Evolutionary conservation across 2,888 invertebrate genomes (phyloP).

Genomic region (Ophion ellenae): DNA sequence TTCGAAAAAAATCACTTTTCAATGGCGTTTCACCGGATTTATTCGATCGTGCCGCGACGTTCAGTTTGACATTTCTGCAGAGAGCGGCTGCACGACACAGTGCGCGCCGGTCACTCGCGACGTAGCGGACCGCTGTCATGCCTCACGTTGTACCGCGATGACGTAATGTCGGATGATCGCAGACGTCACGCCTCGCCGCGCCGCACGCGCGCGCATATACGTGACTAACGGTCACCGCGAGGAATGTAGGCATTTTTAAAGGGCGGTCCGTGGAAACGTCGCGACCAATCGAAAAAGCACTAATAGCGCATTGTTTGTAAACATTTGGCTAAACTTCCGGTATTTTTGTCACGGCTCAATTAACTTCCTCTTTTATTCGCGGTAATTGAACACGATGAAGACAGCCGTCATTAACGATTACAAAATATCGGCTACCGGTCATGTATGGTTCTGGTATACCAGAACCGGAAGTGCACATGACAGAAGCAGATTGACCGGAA

Average conservation of each 20-base stretch:
- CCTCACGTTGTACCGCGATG: slow-evolving; percentile 65
- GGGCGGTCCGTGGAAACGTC: not conserved
- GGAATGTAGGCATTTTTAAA: not conserved
- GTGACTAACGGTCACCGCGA: not conserved
- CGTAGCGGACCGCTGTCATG: slow-evolving; percentile 55
- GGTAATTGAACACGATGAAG: not conserved
- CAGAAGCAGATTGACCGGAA: not conserved
- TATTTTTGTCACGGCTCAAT: not conserved
- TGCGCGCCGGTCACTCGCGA: slow-evolving; percentile 54
- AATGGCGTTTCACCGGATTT: not conserved
- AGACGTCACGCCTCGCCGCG: slow-evolving; percentile 69
- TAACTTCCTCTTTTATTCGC: not conserved
- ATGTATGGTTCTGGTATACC: not conserved
- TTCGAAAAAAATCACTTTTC: not conserved
- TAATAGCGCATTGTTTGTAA: not conserved
- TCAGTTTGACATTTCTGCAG: slow-evolving; percentile 51
- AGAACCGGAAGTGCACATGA: not conserved
- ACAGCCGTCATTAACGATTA: not conserved
- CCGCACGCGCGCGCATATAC: not conserved
- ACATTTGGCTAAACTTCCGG: not conserved
- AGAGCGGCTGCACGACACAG: slow-evolving; percentile 21
- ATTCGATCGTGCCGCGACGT: slow-evolving; percentile 8
- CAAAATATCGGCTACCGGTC: not conserved
- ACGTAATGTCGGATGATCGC: slow-evolving; percentile 81
- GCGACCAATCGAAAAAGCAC: not conserved